These are phyloP conservation scores for Gambusia yucatana DNA, from an alignment of 2,797 vertebrate species.

Conservation along the genomic window DNA sequence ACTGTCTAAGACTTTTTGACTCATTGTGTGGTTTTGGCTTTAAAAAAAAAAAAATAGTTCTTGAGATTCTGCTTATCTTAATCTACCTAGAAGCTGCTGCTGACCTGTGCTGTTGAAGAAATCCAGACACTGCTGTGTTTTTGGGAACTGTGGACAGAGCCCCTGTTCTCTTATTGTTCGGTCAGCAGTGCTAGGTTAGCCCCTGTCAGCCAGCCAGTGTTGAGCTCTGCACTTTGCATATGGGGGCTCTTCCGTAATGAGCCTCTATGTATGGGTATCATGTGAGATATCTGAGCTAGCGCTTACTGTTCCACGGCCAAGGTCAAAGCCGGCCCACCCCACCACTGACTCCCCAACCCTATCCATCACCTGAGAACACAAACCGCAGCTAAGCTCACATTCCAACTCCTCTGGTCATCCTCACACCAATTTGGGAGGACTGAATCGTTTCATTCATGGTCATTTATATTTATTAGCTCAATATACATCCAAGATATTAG, in stretches of 20 bases:
- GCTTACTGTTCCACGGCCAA: conserved; percentile 81
- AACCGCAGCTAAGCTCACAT: conserved; percentile 73
- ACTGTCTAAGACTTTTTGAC: background rate
- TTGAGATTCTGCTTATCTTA: conserved; percentile 15
- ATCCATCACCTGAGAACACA: conserved; percentile 80
- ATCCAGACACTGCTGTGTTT: conserved; percentile 47
- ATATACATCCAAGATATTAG: conserved; percentile 20
- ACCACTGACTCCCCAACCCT: conserved; percentile 66
- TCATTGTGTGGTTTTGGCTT: background rate
- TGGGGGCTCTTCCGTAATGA: conserved; percentile 83
- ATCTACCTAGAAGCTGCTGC: conserved; percentile 28
- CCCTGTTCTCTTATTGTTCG: conserved; percentile 75
- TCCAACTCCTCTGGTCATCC: conserved; percentile 71
- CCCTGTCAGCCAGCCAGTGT: conserved; percentile 78
- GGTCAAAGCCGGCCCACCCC: conserved; percentile 77
- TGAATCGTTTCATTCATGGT: conserved; percentile 42
- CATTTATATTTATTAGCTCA: conserved; percentile 50
- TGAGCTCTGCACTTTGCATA: conserved; percentile 82
- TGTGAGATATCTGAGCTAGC: conserved; percentile 84
- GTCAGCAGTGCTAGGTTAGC: conserved; percentile 80
- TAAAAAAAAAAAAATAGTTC: background rate
- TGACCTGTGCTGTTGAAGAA: conserved; percentile 46
- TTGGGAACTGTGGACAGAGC: conserved; percentile 37
- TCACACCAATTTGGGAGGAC: conserved; percentile 63
- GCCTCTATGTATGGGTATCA: conserved; percentile 82